Evolutionary conservation across 2,113 vertebrate species (phyloP), one percentile per base, ranked within the genome.

Genomic region (Rafetus swinhoei): DNA sequence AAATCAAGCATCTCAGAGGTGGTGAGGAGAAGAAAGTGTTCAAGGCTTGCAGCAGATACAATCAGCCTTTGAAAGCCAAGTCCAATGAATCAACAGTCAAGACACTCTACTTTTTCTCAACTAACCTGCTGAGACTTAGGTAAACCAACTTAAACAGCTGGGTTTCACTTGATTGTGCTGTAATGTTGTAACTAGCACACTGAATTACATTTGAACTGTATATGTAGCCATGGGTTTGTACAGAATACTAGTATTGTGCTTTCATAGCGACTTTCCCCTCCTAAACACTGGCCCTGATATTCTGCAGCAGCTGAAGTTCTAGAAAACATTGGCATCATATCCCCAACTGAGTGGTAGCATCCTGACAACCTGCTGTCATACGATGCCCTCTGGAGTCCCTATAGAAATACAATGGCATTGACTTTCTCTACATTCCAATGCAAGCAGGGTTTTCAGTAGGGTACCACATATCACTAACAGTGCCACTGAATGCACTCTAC

Each of bases 141-240:
- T 56, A 27, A 90, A 88, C n/a, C 21, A 24, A 35, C 85, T 69
- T 85, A 84, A 87, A 52, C 1, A 79, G 5, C 1, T 29, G 39
- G 9, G 1, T 16, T 14, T 39, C 80, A 35, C 77, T 89, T 39
- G 86, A 0, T 72, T 85, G 52, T 10, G 2, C 0, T 24, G 85
- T 55, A 62, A 24, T 10, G 32, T 0, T 4, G 74, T n/a, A 9
- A 79, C 8, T 9, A 50, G 10, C 50, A 39, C 2, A 14, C 10
- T 81, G 53, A 81, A 53, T 50, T 94, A 16, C 35, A 92, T 25
- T 32, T 82, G 50, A 60, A 29, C 19, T 87, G 59, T 91, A 79
- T 50, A 86, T 85, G n/a, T 2, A 35, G 10, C 10, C 55, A 84
- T 85, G 79, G 4, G 15, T 85, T 56, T 82, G 19, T 6, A 19